Conservation (phyloP, 2,888 invertebrate species). For the Cotesia congregata region DNA sequence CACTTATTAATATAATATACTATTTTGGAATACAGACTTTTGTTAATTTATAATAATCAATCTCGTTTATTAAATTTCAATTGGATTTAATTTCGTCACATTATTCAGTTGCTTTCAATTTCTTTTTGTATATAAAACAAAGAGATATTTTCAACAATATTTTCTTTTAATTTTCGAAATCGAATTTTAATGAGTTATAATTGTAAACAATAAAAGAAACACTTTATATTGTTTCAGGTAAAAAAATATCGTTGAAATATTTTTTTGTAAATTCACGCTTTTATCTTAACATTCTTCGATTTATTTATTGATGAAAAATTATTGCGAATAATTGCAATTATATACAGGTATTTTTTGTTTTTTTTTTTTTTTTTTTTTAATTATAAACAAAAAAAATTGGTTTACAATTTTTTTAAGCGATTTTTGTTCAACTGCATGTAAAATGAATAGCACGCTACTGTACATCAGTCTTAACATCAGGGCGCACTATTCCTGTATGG, state of each 20-base stretch:
- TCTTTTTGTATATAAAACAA: not conserved
- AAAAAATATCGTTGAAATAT: not conserved
- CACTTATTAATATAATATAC: constrained; percentile 63
- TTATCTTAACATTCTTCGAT: not conserved
- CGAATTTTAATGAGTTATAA: not conserved
- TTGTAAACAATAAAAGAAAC: not conserved
- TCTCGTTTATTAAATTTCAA: not conserved
- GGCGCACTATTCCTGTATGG: constrained; percentile 68
- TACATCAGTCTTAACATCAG: constrained; percentile 71
- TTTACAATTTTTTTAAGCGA: constrained; percentile 14
- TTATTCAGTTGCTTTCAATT: not conserved
- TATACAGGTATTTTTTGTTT: constrained; percentile 17
- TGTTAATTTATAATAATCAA: constrained; percentile 39
- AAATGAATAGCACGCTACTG: constrained; percentile 69
- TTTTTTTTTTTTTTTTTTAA: not conserved
- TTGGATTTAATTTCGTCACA: not conserved
- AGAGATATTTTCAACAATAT: not conserved
- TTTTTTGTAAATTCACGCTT: not conserved
- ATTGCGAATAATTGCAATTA: constrained; percentile 22
- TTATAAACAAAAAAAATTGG: not conserved
- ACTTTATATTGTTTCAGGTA: not conserved
- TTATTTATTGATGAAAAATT: constrained; percentile 16
- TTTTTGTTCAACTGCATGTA: constrained; percentile 15
- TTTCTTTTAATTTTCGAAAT: not conserved
- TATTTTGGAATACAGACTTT: constrained; percentile 61